These are phyloP conservation scores for Scaptomyza hsui DNA, from an alignment of 1,140 invertebrate species.

Conservation along the genomic window DNA sequence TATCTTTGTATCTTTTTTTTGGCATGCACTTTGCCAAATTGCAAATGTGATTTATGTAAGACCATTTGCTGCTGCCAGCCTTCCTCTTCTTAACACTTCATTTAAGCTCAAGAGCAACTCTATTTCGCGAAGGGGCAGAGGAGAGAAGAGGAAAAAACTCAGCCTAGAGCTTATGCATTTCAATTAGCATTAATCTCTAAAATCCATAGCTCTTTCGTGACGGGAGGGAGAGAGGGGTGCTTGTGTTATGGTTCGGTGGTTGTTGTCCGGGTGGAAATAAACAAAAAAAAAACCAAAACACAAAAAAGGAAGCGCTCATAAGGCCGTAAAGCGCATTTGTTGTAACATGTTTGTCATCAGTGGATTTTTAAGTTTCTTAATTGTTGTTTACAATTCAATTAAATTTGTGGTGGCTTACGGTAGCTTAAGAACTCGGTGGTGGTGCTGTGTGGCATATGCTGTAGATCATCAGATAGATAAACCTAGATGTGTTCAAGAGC, in stretches of 20 bases:
- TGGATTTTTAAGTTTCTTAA: slow-evolving; percentile 55
- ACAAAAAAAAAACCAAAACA: slow-evolving; percentile 39
- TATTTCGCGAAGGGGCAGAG: slow-evolving; percentile 1
- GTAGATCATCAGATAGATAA: slow-evolving; percentile 21
- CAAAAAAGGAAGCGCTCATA: slow-evolving; percentile 34
- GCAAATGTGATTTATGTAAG: slow-evolving; percentile 67
- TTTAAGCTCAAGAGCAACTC: slow-evolving; percentile 48
- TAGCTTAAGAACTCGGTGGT: slow-evolving; percentile 21
- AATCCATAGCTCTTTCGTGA: slow-evolving; percentile 10
- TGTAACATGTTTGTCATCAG: slow-evolving; percentile 41
- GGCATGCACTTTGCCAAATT: slow-evolving; percentile 72
- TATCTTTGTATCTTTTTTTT: slow-evolving; percentile 25
- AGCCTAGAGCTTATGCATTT: slow-evolving; percentile 36
- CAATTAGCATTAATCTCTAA: slow-evolving; percentile 52
- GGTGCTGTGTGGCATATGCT: slow-evolving; percentile 33
- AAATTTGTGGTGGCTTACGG: slow-evolving; percentile 29
- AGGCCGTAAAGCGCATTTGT: slow-evolving; percentile 36
- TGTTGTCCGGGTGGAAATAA: slow-evolving; percentile 18
- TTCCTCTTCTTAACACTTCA: slow-evolving; percentile 61
- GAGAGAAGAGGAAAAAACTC: slow-evolving; percentile 3
- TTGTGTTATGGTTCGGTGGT: slow-evolving; percentile 17
- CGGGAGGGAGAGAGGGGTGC: slow-evolving; percentile 6
- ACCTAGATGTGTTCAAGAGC: not conserved
- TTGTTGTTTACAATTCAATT: slow-evolving; percentile 74
- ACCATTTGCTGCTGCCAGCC: slow-evolving; percentile 49